Base-by-base conservation (phyloP, 2,797 vertebrate species). In the Centroberyx gerrardi region DNA sequence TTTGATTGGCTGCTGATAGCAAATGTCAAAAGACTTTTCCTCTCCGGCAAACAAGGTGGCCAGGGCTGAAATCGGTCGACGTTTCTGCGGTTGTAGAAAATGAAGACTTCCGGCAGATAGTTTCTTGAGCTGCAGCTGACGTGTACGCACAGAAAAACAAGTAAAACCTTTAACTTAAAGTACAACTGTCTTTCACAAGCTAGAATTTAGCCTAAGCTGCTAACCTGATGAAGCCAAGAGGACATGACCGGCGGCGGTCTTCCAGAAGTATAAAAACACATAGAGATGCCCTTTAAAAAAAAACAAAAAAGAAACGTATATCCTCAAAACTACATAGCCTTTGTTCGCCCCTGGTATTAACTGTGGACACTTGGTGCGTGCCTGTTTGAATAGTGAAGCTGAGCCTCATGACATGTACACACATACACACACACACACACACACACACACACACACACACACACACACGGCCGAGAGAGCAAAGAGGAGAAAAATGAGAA, bases 241-340 rank as follows among this genome's bases (percentile, higher is more conserved):
- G 73, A 65, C 71, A 72, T 67, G 83, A 74, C 49, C 0, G 78
- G 83, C 58, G 83, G 88, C 8, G 89, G 67, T 72, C 73, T 48
- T 75, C 88, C 82, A 36, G 61, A 27, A 5, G 74, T 74, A 18
- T 88, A 89, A 74, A 90, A 88, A 88, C 74, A 82, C 82, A 91
- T 84, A 14, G 7, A 36, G 2, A 10, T 2, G 76, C 51, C 76
- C 78, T 73, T 67, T 44, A 78, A 27, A 72, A 70, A 51, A 2
- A 2, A 58, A n/a, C 58, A 5, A 78, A 27, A 72, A 70, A 51
- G 1, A 2, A 58, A n/a, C 58, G 6, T 0, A 33, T 13, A 14
- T 54, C 58, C 61, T 56, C 60, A n/a, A 49, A 73, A 67, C 18
- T 2, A 44, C 77, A 77, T 17, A 0, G 48, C 40, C 66, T 82